Percentiles rank a stretch among this genome's conserved stretches.
Conservation (phyloP, 2,113 vertebrate species). For the Hippoglossus stenolepis region DNA sequence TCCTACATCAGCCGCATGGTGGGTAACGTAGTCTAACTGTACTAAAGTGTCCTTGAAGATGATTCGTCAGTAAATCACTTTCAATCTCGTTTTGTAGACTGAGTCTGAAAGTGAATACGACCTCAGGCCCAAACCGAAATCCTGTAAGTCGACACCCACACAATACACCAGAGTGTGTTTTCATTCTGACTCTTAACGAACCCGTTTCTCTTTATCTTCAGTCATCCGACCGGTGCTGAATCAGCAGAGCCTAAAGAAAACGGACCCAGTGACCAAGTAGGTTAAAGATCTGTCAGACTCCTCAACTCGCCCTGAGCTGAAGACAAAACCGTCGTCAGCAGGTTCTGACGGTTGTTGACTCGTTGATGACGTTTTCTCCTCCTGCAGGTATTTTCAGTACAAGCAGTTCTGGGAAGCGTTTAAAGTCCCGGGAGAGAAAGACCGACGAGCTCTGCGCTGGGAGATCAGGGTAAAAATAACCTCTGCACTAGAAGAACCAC, state of each 20-base stretch:
- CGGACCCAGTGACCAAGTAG: slow-evolving; percentile 83
- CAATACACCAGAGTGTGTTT: too few species aligned
- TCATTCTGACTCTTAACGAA: not conserved
- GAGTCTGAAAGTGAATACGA: slow-evolving; percentile 63
- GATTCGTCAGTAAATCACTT: not conserved
- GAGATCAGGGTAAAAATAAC: slow-evolving; percentile 76
- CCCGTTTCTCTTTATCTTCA: slow-evolving; percentile 35
- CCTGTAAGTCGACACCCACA: slow-evolving; percentile 73
- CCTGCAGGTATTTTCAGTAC: slow-evolving; percentile 83
- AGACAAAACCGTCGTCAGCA: too few species aligned
- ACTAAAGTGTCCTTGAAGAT: too few species aligned
- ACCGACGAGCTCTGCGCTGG: slow-evolving; percentile 75
- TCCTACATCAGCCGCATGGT: slow-evolving; percentile 73
- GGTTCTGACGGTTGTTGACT: not conserved
- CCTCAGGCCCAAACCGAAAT: slow-evolving; percentile 75
- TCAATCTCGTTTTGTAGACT: slow-evolving; percentile 47
- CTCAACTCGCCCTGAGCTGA: too few species aligned
- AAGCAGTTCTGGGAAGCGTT: slow-evolving; percentile 84
- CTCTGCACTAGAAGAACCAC: not conserved
- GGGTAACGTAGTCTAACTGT: slow-evolving; percentile 25
- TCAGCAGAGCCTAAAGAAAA: slow-evolving; percentile 80
- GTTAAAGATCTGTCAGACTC: slow-evolving; percentile 8
- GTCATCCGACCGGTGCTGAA: slow-evolving; percentile 82
- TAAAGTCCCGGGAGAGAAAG: slow-evolving; percentile 80
- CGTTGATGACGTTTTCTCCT: not conserved